phyloP scores from a whole-genome alignment of 2,113 vertebrate species.

The Crypturellus undulatus region DNA sequence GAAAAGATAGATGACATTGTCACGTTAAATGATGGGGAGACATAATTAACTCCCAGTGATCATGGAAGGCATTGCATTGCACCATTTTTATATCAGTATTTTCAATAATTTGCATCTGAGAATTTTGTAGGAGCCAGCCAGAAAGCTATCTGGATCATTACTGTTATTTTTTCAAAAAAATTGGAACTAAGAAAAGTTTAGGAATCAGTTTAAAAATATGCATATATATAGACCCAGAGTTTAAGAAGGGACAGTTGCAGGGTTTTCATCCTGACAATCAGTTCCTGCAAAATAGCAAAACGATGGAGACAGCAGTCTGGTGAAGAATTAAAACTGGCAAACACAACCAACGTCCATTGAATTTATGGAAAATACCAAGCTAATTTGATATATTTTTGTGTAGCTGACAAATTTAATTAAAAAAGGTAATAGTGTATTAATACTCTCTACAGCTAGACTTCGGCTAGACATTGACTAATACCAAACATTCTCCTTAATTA shows the following conservation, averaged over 20 bases:
- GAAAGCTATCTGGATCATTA: slow-evolving; percentile 35
- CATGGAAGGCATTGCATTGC: slow-evolving; percentile 28
- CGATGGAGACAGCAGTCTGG: background rate
- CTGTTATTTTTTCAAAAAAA: background rate
- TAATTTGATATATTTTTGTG: slow-evolving; percentile 25
- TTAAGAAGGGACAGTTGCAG: background rate
- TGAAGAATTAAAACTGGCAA: slow-evolving; percentile 12
- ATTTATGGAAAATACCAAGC: slow-evolving; percentile 34
- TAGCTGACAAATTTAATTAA: slow-evolving; percentile 18
- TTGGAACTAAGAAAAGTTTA: background rate
- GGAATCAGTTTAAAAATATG: background rate
- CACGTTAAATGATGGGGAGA: slow-evolving; percentile 46
- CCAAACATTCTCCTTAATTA: slow-evolving; percentile 44
- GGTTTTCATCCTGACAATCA: background rate
- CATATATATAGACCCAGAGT: background rate
- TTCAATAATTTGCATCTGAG: slow-evolving; percentile 31
- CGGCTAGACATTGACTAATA: slow-evolving; percentile 34
- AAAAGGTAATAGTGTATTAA: slow-evolving; percentile 54
- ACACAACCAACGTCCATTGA: background rate
- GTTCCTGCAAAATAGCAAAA: background rate
- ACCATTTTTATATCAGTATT: slow-evolving; percentile 39
- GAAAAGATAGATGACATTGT: slow-evolving; percentile 50
- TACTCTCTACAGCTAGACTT: slow-evolving; percentile 47
- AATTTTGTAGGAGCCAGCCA: background rate
- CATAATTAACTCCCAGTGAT: slow-evolving; percentile 62